A percentile compares a stretch with the other conserved stretches of the same genome.
Evolutionary conservation across 2,113 vertebrate genomes (phyloP).

Genomic region (Calonectris borealis): DNA sequence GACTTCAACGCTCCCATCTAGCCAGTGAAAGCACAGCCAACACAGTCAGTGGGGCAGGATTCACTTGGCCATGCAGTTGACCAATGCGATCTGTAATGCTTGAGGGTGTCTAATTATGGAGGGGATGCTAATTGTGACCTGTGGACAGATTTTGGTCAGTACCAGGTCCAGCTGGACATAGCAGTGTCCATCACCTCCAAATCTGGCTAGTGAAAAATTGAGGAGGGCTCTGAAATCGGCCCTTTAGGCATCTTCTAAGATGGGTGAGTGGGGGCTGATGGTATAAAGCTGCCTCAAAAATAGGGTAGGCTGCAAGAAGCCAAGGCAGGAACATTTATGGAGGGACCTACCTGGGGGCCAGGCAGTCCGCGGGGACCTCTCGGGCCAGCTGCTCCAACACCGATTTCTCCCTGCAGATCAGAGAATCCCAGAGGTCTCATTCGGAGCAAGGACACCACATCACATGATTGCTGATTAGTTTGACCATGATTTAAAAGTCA

Average conservation of each 20-base stretch:
- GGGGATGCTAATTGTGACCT: not conserved
- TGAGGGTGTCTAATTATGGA: not conserved
- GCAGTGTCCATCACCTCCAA: not conserved
- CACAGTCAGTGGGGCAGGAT: not conserved
- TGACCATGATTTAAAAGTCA: not conserved
- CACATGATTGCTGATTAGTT: not conserved
- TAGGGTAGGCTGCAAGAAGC: not conserved
- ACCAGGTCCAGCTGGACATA: not conserved
- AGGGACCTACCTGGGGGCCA: slow-evolving; percentile 76
- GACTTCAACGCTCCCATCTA: not conserved
- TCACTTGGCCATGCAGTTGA: not conserved
- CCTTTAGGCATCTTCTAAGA: not conserved
- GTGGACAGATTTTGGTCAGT: not conserved
- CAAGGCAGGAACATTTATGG: not conserved
- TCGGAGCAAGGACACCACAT: fast-evolving
- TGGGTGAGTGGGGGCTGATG: too few species aligned
- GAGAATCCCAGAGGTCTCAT: not conserved
- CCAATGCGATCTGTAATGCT: not conserved
- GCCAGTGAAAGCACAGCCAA: not conserved
- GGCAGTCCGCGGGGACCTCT: slow-evolving; percentile 77
- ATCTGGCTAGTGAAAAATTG: not conserved
- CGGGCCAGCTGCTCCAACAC: slow-evolving; percentile 76
- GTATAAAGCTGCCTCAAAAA: not conserved
- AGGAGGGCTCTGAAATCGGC: not conserved
- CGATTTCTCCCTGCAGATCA: slow-evolving; percentile 76